Evolutionary conservation across 2,113 vertebrate genomes (phyloP).

Genomic region (Calcarius ornatus): DNA sequence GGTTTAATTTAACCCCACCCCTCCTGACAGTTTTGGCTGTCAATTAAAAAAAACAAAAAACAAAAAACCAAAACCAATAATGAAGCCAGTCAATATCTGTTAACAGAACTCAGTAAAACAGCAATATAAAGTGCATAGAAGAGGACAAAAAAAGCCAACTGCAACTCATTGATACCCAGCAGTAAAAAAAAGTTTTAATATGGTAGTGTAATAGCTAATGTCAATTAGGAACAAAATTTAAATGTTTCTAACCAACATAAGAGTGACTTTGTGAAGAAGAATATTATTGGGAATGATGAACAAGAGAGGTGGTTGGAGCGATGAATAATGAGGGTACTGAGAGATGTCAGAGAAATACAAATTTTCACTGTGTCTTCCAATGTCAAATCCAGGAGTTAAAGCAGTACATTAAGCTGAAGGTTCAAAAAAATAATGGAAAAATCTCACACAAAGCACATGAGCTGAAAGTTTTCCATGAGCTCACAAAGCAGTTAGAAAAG

Average conservation of each 20-base stretch:
- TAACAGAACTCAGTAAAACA: neutral
- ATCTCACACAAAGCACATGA: neutral
- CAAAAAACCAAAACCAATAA: neutral
- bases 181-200: neutral
- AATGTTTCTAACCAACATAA: neutral
- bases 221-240: neutral
- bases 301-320: neutral
- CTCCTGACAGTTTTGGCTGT: neutral
- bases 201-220: neutral
- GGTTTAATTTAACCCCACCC: neutral
- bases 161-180: accelerated
- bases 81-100: neutral
- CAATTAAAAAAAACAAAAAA: neutral
- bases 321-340: neutral
- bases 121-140: neutral
- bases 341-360: neutral
- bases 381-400: neutral
- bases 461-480: neutral
- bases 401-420: neutral
- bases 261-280: neutral
- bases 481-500: neutral
- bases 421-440: neutral
- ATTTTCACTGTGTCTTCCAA: neutral
- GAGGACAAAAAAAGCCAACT: neutral
- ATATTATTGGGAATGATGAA: neutral